A percentile compares a stretch with the other conserved stretches of the same genome.
Evolutionary conservation across 2,113 vertebrate genomes (phyloP).

Genomic region (Campylomormyrus tamandua): DNA sequence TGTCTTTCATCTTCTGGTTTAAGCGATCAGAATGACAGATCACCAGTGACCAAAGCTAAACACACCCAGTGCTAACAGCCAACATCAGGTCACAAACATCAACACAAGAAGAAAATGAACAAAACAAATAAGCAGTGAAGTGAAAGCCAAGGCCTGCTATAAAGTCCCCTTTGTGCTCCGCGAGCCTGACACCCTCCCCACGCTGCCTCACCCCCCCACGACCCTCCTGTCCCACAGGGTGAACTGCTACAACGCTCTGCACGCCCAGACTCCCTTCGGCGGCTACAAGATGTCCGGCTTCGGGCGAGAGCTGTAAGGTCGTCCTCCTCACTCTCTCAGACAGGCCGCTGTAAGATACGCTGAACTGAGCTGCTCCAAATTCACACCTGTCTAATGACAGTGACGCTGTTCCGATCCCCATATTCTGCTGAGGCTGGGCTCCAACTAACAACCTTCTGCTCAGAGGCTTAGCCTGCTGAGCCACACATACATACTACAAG

Average conservation of each 20-base stretch:
- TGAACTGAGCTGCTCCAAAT: neutral
- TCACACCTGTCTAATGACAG: neutral
- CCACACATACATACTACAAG: neutral
- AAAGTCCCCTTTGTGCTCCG: neutral
- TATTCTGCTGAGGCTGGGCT: neutral
- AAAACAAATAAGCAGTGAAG: neutral
- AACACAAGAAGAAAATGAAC: neutral
- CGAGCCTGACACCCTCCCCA: neutral
- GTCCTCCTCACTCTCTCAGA: neutral
- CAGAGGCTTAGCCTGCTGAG: neutral
- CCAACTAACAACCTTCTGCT: neutral
- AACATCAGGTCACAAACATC: neutral
- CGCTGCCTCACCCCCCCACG: neutral
- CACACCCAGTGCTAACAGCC: neutral
- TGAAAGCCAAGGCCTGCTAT: neutral
- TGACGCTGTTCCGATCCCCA: neutral
- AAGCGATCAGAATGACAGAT: neutral
- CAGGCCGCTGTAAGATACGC: neutral
- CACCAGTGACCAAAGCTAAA: neutral
- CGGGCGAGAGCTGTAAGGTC: conserved; percentile 88
- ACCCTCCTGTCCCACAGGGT: conserved; percentile 61
- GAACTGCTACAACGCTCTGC: conserved; percentile 91
- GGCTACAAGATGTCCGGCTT: conserved; percentile 95
- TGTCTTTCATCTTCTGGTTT: neutral
- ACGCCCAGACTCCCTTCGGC: conserved; percentile 83